Conservation (phyloP, 2,888 invertebrate species). For the Agrochola circellaris region DNA sequence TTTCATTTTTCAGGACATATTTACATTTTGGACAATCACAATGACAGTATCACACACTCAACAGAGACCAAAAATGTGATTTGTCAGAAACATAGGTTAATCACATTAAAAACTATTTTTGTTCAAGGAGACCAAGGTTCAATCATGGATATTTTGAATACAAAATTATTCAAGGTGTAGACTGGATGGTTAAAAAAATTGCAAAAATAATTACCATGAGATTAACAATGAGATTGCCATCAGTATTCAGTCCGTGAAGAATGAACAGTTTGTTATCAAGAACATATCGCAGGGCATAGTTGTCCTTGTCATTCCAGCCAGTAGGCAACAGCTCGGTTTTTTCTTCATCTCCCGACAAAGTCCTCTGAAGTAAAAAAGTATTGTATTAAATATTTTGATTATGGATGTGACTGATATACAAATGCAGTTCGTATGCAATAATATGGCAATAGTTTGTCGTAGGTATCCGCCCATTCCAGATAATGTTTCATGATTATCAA, state of each 20-base stretch:
- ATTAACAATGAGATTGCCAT: slow-evolving; percentile 92
- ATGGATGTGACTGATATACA: background rate
- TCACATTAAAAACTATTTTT: background rate
- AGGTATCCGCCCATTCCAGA: slow-evolving; percentile 6
- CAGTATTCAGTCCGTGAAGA: slow-evolving; percentile 91
- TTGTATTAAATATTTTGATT: slow-evolving; percentile 3
- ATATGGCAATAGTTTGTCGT: background rate
- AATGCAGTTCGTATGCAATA: background rate
- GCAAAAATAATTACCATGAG: slow-evolving; percentile 89
- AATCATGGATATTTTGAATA: background rate
- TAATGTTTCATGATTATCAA: background rate
- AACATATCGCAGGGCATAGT: slow-evolving; percentile 94
- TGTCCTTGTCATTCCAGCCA: slow-evolving; percentile 93
- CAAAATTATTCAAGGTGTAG: background rate
- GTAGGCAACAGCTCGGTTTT: slow-evolving; percentile 93
- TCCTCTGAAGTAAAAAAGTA: slow-evolving; percentile 87
- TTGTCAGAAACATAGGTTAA: background rate
- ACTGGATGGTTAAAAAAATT: background rate
- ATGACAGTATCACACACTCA: slow-evolving; percentile 18
- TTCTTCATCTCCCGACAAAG: slow-evolving; percentile 90
- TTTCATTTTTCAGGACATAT: slow-evolving; percentile 10
- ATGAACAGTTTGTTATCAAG: slow-evolving; percentile 92
- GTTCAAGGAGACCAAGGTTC: background rate
- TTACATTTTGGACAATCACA: slow-evolving; percentile 8
- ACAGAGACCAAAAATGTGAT: slow-evolving; percentile 11